phyloP scores from a whole-genome alignment of 2,797 vertebrate species.

The Acestrorhynchus altus region DNA sequence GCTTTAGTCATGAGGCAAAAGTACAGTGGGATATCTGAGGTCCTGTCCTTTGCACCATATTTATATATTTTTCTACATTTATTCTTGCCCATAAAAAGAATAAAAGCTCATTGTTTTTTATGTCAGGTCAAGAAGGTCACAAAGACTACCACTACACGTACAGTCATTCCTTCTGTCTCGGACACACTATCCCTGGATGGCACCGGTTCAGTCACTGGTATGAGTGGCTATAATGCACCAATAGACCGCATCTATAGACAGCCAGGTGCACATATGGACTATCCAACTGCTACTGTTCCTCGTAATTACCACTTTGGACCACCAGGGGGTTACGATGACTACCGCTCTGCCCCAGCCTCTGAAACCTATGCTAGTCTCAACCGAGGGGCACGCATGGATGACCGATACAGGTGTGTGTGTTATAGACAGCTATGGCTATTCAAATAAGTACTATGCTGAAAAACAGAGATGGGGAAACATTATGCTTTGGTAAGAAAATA shows the following conservation, averaged over 20 bases:
- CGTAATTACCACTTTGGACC: constrained; percentile 93
- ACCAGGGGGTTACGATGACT: constrained; percentile 75
- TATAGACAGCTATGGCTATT: too few relatives aligned
- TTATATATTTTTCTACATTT: background rate
- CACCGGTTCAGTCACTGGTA: constrained; percentile 76
- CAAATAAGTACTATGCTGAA: too few relatives aligned
- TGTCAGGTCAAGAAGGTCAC: constrained; percentile 91
- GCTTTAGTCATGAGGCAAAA: background rate
- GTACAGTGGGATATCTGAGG: background rate
- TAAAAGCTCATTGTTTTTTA: background rate
- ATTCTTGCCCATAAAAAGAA: background rate
- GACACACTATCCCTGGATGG: constrained; percentile 89
- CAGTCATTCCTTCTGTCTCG: constrained; percentile 85
- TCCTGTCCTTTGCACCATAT: background rate
- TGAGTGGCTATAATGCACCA: constrained; percentile 82
- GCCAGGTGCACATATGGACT: constrained; percentile 77
- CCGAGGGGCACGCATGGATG: constrained; percentile 87
- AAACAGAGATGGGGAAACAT: too few relatives aligned
- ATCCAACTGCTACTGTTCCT: constrained; percentile 88
- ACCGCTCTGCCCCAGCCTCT: constrained; percentile 74
- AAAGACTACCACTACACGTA: constrained; percentile 91
- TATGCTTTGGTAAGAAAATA: too few relatives aligned
- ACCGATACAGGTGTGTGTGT: constrained; percentile 84
- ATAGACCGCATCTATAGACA: constrained; percentile 89
- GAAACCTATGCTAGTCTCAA: constrained; percentile 87